Conservation (phyloP, 2,888 invertebrate genomes). For the Cryptops parisi region DNA sequence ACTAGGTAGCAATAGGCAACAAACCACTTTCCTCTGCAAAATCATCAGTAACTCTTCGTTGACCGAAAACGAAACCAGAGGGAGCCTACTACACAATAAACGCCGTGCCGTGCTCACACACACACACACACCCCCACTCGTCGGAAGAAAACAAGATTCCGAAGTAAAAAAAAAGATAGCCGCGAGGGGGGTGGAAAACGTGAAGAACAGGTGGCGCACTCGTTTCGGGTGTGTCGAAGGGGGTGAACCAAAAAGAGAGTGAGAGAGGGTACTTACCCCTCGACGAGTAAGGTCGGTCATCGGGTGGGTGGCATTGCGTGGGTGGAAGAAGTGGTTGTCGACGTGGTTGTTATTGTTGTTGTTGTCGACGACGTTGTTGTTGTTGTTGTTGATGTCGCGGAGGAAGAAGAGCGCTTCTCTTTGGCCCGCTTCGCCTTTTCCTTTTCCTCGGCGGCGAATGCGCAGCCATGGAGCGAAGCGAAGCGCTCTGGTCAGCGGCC, state of each 20-base stretch:
- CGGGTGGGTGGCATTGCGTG: neutral
- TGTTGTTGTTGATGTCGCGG: neutral
- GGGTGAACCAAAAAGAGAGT: neutral
- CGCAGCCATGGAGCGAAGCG: neutral
- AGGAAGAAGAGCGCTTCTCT: neutral
- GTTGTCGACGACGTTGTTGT: neutral
- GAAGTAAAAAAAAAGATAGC: neutral
- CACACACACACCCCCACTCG: neutral
- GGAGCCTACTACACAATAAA: too few species aligned
- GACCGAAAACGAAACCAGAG: too few species aligned
- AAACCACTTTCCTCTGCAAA: too few species aligned
- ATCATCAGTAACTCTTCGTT: too few species aligned
- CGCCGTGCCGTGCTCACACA: neutral
- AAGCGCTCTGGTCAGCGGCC: neutral
- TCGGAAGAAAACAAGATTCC: neutral
- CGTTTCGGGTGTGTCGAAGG: neutral
- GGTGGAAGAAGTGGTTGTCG: neutral
- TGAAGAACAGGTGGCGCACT: too few species aligned
- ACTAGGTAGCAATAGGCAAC: too few species aligned
- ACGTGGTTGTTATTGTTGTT: neutral
- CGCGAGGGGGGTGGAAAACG: too few species aligned
- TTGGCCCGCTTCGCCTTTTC: too few species aligned
- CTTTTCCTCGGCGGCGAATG: too few species aligned
- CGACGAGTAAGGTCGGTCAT: neutral
- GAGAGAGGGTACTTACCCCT: neutral